Base-by-base conservation (phyloP, 2,113 vertebrate species). In the Callipepla squamata region DNA sequence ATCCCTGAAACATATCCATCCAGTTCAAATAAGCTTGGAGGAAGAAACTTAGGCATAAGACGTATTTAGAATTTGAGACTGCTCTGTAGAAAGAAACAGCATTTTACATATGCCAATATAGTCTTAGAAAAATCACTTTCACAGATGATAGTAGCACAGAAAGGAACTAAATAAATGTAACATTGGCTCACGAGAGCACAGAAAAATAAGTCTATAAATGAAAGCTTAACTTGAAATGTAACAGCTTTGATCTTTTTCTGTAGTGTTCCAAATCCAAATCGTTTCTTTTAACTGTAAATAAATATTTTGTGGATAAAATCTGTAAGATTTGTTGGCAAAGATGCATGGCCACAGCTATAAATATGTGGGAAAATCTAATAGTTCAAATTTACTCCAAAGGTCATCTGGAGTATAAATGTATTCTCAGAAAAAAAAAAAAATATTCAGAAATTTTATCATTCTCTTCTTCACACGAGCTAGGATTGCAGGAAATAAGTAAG, bases 21-120 rank as follows among this genome's bases (percentile, higher is more conserved):
- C 91, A 97, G 53, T 65, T 98, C 96, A 79, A 98, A 53, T 58
- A 98, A 97, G 83, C 97, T 98, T 50, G 96, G 92, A 95, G 98
- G 97, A 79, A 89, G 94, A 93, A 97, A 97, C 77, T 95, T 98
- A 87, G 22, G 75, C 82, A 78, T 9, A 89, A 72, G 47, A 87
- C 38, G 77, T 72, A 22, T 78, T 90, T 80, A 53, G 77, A 70
- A 47, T 66, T 47, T 44, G 62, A 83, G 26, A 78, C 34, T 0
- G 0, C 58, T 95, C 72, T 61, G 36, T 48, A 94, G 48, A 78
- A 87, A 73, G 44, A 69, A 72, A 87, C 5, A n/a, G 20, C 42
- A 57, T 82, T 94, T 92, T 58, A 63, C 23, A 42, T 3, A 50
- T 7, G 13, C 13, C 67, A 62, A 19, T 28, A 8, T 34, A 44